Conservation (phyloP, 2,888 invertebrate species). For the Morpho helenor region DNA sequence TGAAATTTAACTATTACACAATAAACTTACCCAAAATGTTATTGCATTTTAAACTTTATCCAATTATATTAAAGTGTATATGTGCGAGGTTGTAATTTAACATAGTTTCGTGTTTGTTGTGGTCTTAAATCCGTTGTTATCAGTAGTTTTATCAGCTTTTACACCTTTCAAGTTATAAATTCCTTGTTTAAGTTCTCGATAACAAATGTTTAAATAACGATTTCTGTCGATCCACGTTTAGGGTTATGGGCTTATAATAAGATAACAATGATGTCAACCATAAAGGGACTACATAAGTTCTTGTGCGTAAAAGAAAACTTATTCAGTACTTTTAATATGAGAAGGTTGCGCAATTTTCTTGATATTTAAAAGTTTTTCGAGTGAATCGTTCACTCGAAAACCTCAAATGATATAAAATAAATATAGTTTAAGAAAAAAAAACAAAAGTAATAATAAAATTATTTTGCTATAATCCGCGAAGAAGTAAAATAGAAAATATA, state of each 20-base stretch:
- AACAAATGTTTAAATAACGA: slow-evolving; percentile 19
- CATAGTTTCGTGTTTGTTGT: slow-evolving; percentile 26
- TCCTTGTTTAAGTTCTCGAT: slow-evolving; percentile 24
- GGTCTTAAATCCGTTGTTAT: slow-evolving; percentile 29
- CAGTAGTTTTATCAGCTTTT: slow-evolving; percentile 28
- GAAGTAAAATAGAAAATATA: no score
- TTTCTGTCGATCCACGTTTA: slow-evolving; percentile 19
- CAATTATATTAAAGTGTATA: not conserved
- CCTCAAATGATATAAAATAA: no score
- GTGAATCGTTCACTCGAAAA: no score
- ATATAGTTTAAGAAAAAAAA: no score
- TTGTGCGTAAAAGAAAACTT: no score
- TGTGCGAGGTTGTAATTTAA: not conserved
- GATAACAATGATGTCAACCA: no score
- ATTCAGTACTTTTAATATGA: no score
- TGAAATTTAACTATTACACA: slow-evolving; percentile 20
- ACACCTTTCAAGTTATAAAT: slow-evolving; percentile 28
- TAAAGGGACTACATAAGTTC: no score
- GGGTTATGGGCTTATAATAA: slow-evolving; percentile 8
- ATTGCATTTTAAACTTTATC: slow-evolving; percentile 9
- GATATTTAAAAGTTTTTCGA: no score
- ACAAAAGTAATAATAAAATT: no score
- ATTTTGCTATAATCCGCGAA: no score
- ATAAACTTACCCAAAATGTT: not conserved
- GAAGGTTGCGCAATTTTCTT: no score